Evolutionary conservation across 2,113 vertebrate species (phyloP).

Genomic region (Protomyctophum bolini): DNA sequence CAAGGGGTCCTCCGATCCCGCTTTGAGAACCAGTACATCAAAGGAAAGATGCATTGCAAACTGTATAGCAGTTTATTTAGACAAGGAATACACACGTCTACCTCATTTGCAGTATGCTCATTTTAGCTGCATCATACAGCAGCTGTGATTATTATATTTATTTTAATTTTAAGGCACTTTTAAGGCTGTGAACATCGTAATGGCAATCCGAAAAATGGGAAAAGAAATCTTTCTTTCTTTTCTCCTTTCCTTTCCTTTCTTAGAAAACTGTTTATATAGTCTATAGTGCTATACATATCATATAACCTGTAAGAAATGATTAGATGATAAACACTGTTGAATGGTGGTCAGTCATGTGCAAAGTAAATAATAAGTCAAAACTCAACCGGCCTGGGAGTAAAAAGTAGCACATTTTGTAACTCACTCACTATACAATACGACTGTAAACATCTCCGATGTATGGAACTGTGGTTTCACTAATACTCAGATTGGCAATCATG

Average conservation of each 20-base stretch:
- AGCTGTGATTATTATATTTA: not conserved
- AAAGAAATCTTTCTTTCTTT: no score
- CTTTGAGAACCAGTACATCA: no score
- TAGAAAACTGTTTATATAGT: not conserved
- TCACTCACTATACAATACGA: not conserved
- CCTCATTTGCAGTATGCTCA: slow-evolving; percentile 18
- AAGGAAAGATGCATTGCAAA: no score
- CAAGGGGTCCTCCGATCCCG: no score
- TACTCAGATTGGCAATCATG: not conserved
- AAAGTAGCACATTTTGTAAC: not conserved
- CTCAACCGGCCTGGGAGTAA: slow-evolving; percentile 2
- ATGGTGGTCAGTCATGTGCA: not conserved
- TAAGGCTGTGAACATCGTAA: not conserved
- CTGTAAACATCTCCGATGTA: slow-evolving; percentile 7
- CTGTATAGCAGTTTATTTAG: slow-evolving; percentile 25
- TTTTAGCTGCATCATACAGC: slow-evolving; percentile 17
- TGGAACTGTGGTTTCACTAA: slow-evolving; percentile 6
- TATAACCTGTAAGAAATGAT: no score
- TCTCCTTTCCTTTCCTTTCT: no score
- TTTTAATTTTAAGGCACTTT: slow-evolving; percentile 52
- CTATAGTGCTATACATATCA: not conserved
- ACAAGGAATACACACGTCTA: slow-evolving; percentile 31
- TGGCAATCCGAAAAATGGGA: not conserved
- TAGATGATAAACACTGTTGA: not conserved
- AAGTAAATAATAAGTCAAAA: not conserved